Base-by-base conservation (phyloP, 2,113 vertebrate genomes). In the Dipodomys merriami region DNA sequence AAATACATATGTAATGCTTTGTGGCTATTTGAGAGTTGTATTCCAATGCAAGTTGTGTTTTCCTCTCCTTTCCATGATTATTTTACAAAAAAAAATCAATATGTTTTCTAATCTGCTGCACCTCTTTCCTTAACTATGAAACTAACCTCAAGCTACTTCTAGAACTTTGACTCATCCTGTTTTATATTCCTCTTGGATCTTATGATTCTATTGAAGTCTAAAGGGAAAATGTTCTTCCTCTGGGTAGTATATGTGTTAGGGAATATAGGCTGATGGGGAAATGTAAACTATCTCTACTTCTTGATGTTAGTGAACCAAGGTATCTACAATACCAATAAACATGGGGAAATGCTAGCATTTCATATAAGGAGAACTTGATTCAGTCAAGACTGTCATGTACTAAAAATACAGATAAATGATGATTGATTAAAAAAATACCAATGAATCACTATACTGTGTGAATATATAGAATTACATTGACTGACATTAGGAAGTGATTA, bases 51-150 rank as follows among this genome's bases (percentile, higher is more conserved):
- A 79, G 9, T 91, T 85, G 85, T 46, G 46, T 86, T 78, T 84
- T 49, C 25, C 22, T 92, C 67, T 39, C 35, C 30, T 80, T 83
- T 88, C 10, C n/a, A 39, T 86, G 49, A 67, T 33, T 92, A 8
- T 57, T 39, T 88, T 9, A 77, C 30, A 69, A 79, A 90, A 69
- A 73, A 49, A 90, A 77, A 83, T 88, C n/a, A 90, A 79, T 25
- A 46, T 76, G 2, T 27, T 93, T 92, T 78, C 49, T 49, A 49
- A 49, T 49, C 8, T 49, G 9, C 22, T 83, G 23, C 3, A 82
- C n/a, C 64, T 78, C 62, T 92, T 94, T 88, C 18, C 25, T 83
- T 80, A 73, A 76, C 20, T 35, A 44, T 76, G n/a, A 93, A 80
- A 68, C 25, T 83, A n/a, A 94, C 39, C 44, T 94, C 29, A 19